Evolutionary conservation across 2,888 invertebrate genomes (phyloP).

Genomic region (Dasysyrphus tricinctus): DNA sequence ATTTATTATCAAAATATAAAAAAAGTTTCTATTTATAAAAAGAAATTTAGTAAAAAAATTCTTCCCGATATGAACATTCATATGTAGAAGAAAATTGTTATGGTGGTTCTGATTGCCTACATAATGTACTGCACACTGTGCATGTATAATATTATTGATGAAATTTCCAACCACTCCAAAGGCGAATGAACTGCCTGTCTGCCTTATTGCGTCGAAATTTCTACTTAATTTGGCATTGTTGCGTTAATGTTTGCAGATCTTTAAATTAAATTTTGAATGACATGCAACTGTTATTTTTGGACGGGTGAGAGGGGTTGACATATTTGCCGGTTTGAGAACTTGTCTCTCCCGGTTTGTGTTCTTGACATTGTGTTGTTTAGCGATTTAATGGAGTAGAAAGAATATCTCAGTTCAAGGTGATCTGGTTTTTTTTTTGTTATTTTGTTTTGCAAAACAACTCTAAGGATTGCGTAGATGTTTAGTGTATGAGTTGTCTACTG

Average conservation of each 20-base stretch:
- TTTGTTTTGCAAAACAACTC: background rate
- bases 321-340: slow-evolving; percentile 30
- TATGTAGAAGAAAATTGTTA: background rate
- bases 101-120: no score
- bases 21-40: background rate
- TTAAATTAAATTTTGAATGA: slow-evolving; percentile 38
- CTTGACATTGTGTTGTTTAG: slow-evolving; percentile 5
- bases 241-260: slow-evolving; percentile 15
- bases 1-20: background rate
- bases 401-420: slow-evolving; percentile 55
- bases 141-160: background rate
- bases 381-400: slow-evolving; percentile 20
- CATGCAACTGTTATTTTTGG: background rate
- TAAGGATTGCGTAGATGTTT: background rate
- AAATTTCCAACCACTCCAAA: background rate
- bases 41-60: slow-evolving; percentile 7
- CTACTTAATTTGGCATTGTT: slow-evolving; percentile 23
- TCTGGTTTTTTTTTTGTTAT: background rate
- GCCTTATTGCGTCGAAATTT: slow-evolving; percentile 40
- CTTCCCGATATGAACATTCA: background rate
- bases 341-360: slow-evolving; percentile 12
- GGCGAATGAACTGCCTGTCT: slow-evolving; percentile 54
- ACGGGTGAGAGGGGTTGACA: background rate
- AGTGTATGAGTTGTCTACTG: background rate
- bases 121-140: no score